A percentile compares a stretch with the other conserved stretches of the same genome.
Conservation (phyloP, 2,888 invertebrate genomes). For the Molanna angustata region DNA sequence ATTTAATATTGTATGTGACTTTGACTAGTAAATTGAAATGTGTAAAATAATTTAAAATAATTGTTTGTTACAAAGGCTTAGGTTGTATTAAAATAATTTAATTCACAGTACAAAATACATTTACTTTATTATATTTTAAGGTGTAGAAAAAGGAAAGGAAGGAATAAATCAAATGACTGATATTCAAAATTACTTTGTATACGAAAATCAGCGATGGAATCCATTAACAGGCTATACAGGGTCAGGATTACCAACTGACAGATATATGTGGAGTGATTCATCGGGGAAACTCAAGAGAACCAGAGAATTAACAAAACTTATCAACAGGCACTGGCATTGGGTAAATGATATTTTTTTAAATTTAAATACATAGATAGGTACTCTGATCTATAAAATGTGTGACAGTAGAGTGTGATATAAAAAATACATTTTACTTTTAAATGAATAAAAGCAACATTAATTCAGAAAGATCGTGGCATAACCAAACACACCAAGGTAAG, state of each 20-base stretch:
- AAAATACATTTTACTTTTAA: no score
- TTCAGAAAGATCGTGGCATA: no score
- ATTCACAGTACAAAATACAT: not conserved
- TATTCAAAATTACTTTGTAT: slow-evolving; percentile 82
- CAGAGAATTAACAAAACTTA: slow-evolving; percentile 79
- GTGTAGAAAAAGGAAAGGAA: slow-evolving; percentile 54
- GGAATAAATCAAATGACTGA: slow-evolving; percentile 77
- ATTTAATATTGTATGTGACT: no score
- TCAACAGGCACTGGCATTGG: slow-evolving; percentile 90
- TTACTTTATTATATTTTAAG: slow-evolving; percentile 35
- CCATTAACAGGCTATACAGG: slow-evolving; percentile 86
- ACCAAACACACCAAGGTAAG: no score
- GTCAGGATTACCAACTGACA: slow-evolving; percentile 80
- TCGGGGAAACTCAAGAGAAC: slow-evolving; percentile 81
- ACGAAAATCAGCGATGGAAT: slow-evolving; percentile 95
- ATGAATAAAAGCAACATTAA: no score
- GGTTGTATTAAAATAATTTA: not conserved
- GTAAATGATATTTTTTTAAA: slow-evolving; percentile 49
- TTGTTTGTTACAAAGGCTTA: no score
- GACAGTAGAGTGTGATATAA: no score
- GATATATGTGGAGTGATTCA: slow-evolving; percentile 89
- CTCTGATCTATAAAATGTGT: no score
- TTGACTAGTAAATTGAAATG: no score
- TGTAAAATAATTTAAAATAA: no score
- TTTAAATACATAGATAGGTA: no score